phyloP scores from a whole-genome alignment of 1,140 invertebrate species.

The Monochamus saltuarius region DNA sequence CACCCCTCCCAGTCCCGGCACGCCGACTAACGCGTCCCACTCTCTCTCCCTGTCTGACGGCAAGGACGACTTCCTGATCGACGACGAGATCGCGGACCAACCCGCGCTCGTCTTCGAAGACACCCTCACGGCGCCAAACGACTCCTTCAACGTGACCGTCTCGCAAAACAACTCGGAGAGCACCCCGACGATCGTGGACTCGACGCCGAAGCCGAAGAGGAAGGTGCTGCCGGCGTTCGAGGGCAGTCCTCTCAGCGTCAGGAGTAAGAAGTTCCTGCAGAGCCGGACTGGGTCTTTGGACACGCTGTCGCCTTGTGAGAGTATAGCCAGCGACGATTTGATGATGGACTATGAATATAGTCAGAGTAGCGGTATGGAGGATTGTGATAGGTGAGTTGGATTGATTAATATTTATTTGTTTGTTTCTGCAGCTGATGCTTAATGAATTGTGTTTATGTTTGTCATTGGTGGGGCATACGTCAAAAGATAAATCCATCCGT shows the following conservation, averaged over 20 bases:
- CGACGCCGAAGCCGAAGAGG: slow-evolving; percentile 29
- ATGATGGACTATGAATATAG: slow-evolving; percentile 80
- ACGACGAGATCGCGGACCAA: slow-evolving; percentile 90
- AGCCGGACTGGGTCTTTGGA: slow-evolving; percentile 55
- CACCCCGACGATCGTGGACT: slow-evolving; percentile 38
- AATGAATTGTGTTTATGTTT: neutral
- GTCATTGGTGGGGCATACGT: too few relatives aligned
- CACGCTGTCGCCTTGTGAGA: slow-evolving; percentile 75
- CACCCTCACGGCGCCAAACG: slow-evolving; percentile 48
- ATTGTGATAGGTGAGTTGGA: slow-evolving; percentile 69
- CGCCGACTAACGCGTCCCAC: slow-evolving; percentile 74
- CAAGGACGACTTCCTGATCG: slow-evolving; percentile 73
- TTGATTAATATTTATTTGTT: slow-evolving; percentile 1
- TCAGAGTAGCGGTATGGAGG: slow-evolving; percentile 67
- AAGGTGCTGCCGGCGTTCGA: slow-evolving; percentile 31
- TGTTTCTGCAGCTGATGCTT: neutral
- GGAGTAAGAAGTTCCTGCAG: slow-evolving; percentile 31
- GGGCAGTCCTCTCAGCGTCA: slow-evolving; percentile 48
- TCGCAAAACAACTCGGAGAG: slow-evolving; percentile 45
- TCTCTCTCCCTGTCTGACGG: slow-evolving; percentile 72
- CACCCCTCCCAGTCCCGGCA: slow-evolving; percentile 58
- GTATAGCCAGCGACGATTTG: slow-evolving; percentile 77
- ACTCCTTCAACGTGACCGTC: slow-evolving; percentile 17
- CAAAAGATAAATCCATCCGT: too few relatives aligned
- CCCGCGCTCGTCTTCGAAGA: slow-evolving; percentile 78